A percentile compares a stretch with the other conserved stretches of the same genome.
These are phyloP conservation scores for Cygnus atratus DNA, from an alignment of 2,113 vertebrate species.

Conservation along the genomic window DNA sequence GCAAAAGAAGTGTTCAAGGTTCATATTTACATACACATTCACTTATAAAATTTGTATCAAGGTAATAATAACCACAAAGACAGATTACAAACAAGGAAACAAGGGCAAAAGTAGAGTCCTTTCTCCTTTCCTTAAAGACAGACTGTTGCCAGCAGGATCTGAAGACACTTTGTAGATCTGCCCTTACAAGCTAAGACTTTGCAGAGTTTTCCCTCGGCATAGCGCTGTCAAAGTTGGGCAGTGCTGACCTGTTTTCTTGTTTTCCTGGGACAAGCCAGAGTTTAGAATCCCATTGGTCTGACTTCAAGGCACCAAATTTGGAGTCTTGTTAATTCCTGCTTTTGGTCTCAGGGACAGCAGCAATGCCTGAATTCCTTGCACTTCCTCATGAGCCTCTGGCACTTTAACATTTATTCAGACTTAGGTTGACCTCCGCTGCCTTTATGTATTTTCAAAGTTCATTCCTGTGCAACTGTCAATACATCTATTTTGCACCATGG, in stretches of 20 bases:
- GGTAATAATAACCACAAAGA: neutral
- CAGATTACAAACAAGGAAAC: neutral
- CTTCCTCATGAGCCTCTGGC: conserved; percentile 7
- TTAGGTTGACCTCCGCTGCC: conserved; percentile 49
- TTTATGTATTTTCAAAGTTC: conserved; percentile 59
- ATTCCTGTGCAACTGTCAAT: conserved; percentile 55
- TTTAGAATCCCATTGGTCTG: neutral
- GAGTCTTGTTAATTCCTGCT: neutral
- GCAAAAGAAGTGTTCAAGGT: neutral
- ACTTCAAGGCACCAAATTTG: neutral
- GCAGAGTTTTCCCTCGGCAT: neutral
- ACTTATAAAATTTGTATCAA: neutral
- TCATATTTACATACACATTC: neutral
- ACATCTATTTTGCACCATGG: neutral
- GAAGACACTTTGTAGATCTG: neutral
- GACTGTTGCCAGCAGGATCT: neutral
- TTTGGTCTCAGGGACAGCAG: neutral
- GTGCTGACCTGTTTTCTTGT: neutral
- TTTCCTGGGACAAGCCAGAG: neutral
- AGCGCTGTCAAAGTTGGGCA: neutral
- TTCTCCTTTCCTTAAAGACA: neutral
- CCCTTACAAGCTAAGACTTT: neutral
- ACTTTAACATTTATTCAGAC: conserved; percentile 44
- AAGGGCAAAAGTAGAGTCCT: neutral
- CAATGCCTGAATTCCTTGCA: neutral